Conservation (phyloP, 2,113 vertebrate species). For the Melanocharis versteri region DNA sequence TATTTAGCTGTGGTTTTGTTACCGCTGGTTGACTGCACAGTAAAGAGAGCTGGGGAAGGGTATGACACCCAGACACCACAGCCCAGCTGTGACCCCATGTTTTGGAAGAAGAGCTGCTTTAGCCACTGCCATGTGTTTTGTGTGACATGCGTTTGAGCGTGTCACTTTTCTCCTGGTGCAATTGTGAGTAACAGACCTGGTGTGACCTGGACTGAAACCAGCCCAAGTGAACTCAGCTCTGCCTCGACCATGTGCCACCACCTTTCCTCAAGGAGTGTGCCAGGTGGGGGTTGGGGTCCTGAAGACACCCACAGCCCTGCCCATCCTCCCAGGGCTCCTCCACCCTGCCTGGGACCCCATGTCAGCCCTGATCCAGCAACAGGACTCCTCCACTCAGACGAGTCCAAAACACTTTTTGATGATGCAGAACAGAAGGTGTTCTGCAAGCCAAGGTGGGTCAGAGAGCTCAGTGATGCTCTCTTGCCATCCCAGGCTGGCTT, state of each 20-base stretch:
- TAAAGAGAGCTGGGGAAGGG: not conserved
- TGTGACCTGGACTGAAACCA: rapidly evolving
- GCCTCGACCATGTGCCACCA: rapidly evolving
- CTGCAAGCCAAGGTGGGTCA: not conserved
- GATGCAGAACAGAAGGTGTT: not conserved
- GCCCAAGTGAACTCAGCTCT: not conserved
- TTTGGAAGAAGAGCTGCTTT: not conserved
- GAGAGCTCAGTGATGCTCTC: not conserved
- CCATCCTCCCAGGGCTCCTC: not conserved
- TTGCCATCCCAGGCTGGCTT: not conserved
- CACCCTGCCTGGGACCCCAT: not conserved
- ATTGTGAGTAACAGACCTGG: not conserved
- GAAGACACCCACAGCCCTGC: not conserved
- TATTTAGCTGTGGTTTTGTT: constrained; percentile 34
- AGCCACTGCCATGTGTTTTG: not conserved
- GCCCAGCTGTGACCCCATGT: not conserved
- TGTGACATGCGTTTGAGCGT: not conserved
- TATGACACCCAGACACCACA: not conserved
- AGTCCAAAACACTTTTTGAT: not conserved
- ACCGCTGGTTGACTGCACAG: not conserved
- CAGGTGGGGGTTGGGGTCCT: not conserved
- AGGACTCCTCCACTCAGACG: not conserved
- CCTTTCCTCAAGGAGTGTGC: not conserved
- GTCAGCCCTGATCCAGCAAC: not conserved
- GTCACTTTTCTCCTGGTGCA: not conserved